Conservation (phyloP, 2,888 invertebrate species). For the Boloria euphrosyne region DNA sequence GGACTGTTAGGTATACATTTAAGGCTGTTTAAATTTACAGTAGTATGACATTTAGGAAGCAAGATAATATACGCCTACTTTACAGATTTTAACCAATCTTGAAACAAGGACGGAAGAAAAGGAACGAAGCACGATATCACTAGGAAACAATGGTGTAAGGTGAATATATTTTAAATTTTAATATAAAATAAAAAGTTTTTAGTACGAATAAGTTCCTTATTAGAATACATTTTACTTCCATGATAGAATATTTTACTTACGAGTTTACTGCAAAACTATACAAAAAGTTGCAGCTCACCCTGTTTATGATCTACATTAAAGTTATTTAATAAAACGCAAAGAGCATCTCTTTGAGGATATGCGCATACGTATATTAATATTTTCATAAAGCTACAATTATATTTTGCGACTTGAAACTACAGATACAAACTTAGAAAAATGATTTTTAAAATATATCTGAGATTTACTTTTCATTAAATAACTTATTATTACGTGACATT, state of each 20-base stretch:
- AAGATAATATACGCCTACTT: too few species aligned
- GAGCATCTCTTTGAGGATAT: conserved; percentile 38
- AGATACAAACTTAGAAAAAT: conserved; percentile 16
- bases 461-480: conserved; percentile 1
- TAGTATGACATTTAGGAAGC: too few species aligned
- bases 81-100: too few species aligned
- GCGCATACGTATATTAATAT: conserved; percentile 30
- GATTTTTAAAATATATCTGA: neutral
- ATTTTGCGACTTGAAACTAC: conserved; percentile 24
- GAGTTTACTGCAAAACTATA: conserved; percentile 36
- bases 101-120: too few species aligned
- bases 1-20: neutral
- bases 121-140: too few species aligned
- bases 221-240: neutral
- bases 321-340: conserved; percentile 41
- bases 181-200: neutral
- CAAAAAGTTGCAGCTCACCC: conserved; percentile 39
- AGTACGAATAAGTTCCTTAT: neutral
- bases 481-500: conserved; percentile 3
- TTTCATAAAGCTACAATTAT: conserved; percentile 25
- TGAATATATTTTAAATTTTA: conserved; percentile 3
- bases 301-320: conserved; percentile 41
- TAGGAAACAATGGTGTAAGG: too few species aligned
- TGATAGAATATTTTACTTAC: neutral
- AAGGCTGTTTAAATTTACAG: neutral